Percentiles rank a stretch among this genome's conserved stretches.
These are phyloP conservation scores for Cetoscarus ocellatus DNA, from an alignment of 2,797 vertebrate genomes.

Conservation along the genomic window DNA sequence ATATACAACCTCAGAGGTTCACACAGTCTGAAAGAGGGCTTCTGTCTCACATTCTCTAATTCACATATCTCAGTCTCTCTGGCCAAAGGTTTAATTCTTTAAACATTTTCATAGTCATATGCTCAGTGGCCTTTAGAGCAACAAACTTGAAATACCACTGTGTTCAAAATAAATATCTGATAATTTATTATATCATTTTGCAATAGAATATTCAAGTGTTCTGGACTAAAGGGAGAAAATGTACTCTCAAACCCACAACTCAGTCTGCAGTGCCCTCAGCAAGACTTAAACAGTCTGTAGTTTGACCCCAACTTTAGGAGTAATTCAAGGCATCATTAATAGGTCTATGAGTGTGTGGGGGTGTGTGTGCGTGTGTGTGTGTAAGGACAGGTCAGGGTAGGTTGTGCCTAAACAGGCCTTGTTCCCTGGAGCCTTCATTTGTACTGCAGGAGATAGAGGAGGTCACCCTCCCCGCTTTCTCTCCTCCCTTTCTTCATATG, in stretches of 20 bases:
- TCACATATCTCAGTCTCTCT: too few relatives aligned
- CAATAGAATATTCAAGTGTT: background rate
- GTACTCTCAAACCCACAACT: background rate
- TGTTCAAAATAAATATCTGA: background rate
- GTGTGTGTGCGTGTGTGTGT: conserved; percentile 12
- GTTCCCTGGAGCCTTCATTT: conserved; percentile 44
- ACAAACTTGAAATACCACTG: too few relatives aligned
- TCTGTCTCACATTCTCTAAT: too few relatives aligned
- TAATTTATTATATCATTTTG: too few relatives aligned
- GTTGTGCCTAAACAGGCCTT: conserved; percentile 58
- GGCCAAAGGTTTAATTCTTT: too few relatives aligned
- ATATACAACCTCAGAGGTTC: too few relatives aligned
- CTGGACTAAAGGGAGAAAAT: background rate
- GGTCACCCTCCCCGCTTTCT: conserved; percentile 34
- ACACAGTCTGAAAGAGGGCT: too few relatives aligned
- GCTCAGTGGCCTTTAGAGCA: too few relatives aligned
- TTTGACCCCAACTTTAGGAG: conserved; percentile 24
- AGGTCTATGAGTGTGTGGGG: conserved; percentile 12
- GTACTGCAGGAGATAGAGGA: conserved; percentile 42
- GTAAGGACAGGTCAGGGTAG: conserved; percentile 43
- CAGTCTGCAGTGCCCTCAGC: background rate
- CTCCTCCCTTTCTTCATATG: conserved; percentile 14
- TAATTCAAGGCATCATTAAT: conserved; percentile 24
- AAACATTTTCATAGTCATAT: too few relatives aligned
- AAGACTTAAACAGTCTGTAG: conserved; percentile 24